A percentile compares a stretch with the other conserved stretches of the same genome.
Conservation (phyloP, 2,797 vertebrate genomes). For the Microhierax caerulescens region DNA sequence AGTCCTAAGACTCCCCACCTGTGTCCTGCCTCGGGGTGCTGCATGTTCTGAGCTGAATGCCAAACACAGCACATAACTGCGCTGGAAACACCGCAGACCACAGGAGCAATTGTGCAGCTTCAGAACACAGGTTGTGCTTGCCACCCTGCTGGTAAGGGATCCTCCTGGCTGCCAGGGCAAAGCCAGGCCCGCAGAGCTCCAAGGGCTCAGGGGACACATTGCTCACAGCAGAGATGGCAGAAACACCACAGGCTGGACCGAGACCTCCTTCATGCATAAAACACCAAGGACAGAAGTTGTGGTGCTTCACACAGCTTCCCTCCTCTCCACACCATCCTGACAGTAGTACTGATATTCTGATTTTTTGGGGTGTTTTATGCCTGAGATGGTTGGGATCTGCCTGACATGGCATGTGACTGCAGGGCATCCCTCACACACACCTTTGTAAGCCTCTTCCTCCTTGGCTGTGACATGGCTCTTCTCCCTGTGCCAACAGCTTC, state of each 20-base stretch:
- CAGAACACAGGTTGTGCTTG: not conserved
- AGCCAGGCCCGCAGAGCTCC: fast-evolving
- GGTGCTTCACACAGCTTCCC: not conserved
- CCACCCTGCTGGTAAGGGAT: not conserved
- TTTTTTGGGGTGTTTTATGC: not conserved
- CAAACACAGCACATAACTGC: not conserved
- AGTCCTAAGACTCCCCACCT: not conserved
- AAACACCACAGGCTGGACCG: not conserved
- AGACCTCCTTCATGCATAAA: not conserved
- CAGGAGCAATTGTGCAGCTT: fast-evolving
- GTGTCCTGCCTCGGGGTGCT: not conserved
- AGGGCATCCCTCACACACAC: not conserved
- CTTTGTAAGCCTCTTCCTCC: not conserved
- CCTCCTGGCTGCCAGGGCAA: not conserved
- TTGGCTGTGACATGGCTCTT: not conserved
- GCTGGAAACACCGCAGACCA: not conserved
- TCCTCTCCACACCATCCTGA: not conserved
- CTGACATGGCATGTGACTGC: not conserved
- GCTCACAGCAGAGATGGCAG: not conserved
- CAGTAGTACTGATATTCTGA: not conserved
- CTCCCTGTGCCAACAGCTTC: not conserved
- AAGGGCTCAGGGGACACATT: not conserved
- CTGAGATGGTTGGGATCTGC: not conserved
- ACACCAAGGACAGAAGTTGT: fast-evolving
- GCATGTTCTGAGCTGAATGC: not conserved